Evolutionary conservation across 1,140 invertebrate genomes (phyloP), one percentile per base, ranked within the genome.

Genomic region (Pachypeltis micranthus): DNA sequence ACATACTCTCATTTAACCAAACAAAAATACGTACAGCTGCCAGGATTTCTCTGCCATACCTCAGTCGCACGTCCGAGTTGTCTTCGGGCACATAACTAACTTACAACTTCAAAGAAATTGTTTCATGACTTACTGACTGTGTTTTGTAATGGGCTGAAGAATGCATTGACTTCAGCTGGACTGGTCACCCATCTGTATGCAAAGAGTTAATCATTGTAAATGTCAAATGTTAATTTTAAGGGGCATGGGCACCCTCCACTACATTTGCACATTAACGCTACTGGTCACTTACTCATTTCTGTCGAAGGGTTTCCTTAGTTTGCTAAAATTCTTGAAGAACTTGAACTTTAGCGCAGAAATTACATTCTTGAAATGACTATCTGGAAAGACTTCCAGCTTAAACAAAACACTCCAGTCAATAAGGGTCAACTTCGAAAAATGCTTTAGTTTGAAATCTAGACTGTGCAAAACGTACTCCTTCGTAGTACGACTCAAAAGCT

Each of bases 81-180:
- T n/a, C n/a, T n/a, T n/a, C n/a, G n/a, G n/a, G n/a, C n/a, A n/a
- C n/a, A n/a, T n/a, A n/a, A n/a, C n/a, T n/a, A n/a, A n/a, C n/a
- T n/a, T n/a, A n/a, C n/a, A n/a, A n/a, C n/a, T n/a, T n/a, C n/a
- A n/a, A 51, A 59, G 59, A 61, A 51, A 1, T 31, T 16, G 39
- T 14, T 59, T 44, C 51, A 2, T 51, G 63, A 84, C 84, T 84
- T 74, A 88, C 86, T 87, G 72, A 90, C 87, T 71, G 85, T 85
- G 73, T 90, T 90, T n/a, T 87, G 78, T 19, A 84, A 83, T 0
- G 85, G 81, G 39, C 86, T 88, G 67, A 90, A 89, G 73, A 85
- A 90, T 1, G 87, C 88, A 72, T 90, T 90, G 1, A 90, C 87
- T 44, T 79, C 84, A 7, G 79, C 85, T 2, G 80, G 81, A 16